These are phyloP conservation scores for Drosophila acutilabella DNA, from an alignment of 2,888 invertebrate genomes.

Conservation along the genomic window DNA sequence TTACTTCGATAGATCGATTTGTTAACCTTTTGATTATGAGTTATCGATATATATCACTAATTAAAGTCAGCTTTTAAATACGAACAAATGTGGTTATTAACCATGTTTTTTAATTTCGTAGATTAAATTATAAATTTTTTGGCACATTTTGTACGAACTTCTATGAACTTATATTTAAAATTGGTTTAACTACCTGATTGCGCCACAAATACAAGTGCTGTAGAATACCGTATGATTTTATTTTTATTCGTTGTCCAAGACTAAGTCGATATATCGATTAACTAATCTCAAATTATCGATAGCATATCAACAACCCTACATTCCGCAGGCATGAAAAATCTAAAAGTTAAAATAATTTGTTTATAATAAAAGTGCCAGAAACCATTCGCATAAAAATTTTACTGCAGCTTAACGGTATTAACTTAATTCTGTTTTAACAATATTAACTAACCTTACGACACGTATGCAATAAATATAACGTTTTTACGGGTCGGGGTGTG, in stretches of 20 bases:
- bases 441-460: constrained; percentile 4
- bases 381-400: constrained; percentile 24
- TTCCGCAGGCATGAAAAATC: constrained; percentile 64
- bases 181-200: constrained; percentile 15
- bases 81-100: background rate
- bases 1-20: constrained; percentile 44
- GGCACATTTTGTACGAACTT: no score
- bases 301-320: constrained; percentile 66
- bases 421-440: constrained; percentile 4
- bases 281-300: constrained; percentile 42
- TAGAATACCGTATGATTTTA: background rate
- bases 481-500: constrained; percentile 48
- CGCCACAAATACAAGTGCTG: constrained; percentile 41
- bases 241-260: constrained; percentile 8
- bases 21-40: background rate
- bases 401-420: constrained; percentile 43
- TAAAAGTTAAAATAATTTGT: constrained; percentile 57
- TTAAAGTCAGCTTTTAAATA: background rate
- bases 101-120: no score
- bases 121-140: background rate
- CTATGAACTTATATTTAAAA: background rate
- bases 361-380: constrained; percentile 49
- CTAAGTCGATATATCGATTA: constrained; percentile 12
- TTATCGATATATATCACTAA: constrained; percentile 32
- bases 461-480: constrained; percentile 16